These are phyloP conservation scores for Polypedilum pembai DNA, from an alignment of 1,140 invertebrate genomes.

Conservation along the genomic window DNA sequence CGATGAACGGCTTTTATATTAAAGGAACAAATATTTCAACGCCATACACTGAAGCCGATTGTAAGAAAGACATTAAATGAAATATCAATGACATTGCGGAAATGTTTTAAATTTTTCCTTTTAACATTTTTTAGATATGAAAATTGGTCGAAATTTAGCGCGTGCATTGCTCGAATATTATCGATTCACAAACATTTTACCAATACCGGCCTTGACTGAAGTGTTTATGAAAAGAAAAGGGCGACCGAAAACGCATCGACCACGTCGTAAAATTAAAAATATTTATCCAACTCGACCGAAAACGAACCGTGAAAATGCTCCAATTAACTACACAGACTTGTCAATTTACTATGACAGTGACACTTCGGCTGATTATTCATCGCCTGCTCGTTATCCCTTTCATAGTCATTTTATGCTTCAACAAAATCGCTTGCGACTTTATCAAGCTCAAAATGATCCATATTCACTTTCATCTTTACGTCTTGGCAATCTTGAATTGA, in stretches of 20 bases:
- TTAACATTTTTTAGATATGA: slow-evolving; percentile 43
- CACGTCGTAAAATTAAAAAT: slow-evolving; percentile 45
- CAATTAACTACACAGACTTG: slow-evolving; percentile 51
- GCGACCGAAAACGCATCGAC: slow-evolving; percentile 43
- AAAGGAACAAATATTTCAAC: slow-evolving; percentile 56
- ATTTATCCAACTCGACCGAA: slow-evolving; percentile 48
- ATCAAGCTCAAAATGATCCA: slow-evolving; percentile 33
- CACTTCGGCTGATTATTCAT: slow-evolving; percentile 44
- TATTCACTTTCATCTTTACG: slow-evolving; percentile 40
- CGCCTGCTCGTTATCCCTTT: slow-evolving; percentile 36
- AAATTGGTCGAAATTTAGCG: slow-evolving; percentile 67
- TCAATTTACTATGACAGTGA: slow-evolving; percentile 51
- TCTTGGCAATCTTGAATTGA: slow-evolving; percentile 42
- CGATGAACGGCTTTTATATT: slow-evolving; percentile 72
- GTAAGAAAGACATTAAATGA: slow-evolving; percentile 48
- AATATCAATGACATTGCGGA: slow-evolving; percentile 44
- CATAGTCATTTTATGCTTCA: slow-evolving; percentile 23
- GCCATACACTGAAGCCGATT: slow-evolving; percentile 82
- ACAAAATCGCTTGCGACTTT: slow-evolving; percentile 17
- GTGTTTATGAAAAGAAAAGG: slow-evolving; percentile 46
- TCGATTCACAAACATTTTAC: slow-evolving; percentile 61
- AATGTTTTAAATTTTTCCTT: slow-evolving; percentile 28
- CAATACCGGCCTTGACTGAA: slow-evolving; percentile 48
- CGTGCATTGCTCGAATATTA: slow-evolving; percentile 75
- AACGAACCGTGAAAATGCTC: slow-evolving; percentile 50